Evolutionary conservation across 2,888 invertebrate species (phyloP).

Genomic region (Peribatodes rhomboidaria): DNA sequence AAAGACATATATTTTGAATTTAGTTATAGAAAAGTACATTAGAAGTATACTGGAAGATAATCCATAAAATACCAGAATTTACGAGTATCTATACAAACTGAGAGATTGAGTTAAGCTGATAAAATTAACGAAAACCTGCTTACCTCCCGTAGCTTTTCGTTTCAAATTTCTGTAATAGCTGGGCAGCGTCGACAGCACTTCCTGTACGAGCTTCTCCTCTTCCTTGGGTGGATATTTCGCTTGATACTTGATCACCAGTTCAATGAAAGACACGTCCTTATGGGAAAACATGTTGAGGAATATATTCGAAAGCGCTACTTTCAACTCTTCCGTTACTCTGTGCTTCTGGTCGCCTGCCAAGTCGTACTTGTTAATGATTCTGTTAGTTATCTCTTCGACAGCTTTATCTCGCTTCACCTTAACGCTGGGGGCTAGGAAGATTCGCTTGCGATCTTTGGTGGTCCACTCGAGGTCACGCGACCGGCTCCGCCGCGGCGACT

Average conservation of each 20-base stretch:
- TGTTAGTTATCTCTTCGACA: slow-evolving; percentile 63
- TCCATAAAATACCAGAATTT: no score
- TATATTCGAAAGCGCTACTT: slow-evolving; percentile 53
- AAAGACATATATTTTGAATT: no score
- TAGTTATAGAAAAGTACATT: no score
- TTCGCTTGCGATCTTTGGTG: slow-evolving; percentile 15
- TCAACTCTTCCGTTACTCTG: slow-evolving; percentile 63
- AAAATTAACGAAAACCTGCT: slow-evolving; percentile 43
- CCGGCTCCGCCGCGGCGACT: slow-evolving; percentile 9
- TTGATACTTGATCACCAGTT: slow-evolving; percentile 72
- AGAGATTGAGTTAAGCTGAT: background rate
- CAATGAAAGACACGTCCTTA: slow-evolving; percentile 72
- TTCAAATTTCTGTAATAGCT: slow-evolving; percentile 60
- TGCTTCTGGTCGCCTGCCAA: slow-evolving; percentile 54
- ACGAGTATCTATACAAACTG: background rate
- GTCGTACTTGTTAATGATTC: slow-evolving; percentile 62
- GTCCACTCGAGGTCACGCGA: slow-evolving; percentile 10
- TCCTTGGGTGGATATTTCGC: slow-evolving; percentile 61
- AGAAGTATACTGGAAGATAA: no score
- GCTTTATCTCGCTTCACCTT: slow-evolving; percentile 70
- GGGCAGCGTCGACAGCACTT: slow-evolving; percentile 66
- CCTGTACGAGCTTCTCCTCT: slow-evolving; percentile 66
- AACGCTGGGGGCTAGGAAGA: slow-evolving; percentile 24
- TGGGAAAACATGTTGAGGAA: slow-evolving; percentile 69
- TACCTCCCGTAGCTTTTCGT: slow-evolving; percentile 67